Evolutionary conservation across 2,797 vertebrate genomes (phyloP).

Genomic region (Phrynocephalus vlangalii): DNA sequence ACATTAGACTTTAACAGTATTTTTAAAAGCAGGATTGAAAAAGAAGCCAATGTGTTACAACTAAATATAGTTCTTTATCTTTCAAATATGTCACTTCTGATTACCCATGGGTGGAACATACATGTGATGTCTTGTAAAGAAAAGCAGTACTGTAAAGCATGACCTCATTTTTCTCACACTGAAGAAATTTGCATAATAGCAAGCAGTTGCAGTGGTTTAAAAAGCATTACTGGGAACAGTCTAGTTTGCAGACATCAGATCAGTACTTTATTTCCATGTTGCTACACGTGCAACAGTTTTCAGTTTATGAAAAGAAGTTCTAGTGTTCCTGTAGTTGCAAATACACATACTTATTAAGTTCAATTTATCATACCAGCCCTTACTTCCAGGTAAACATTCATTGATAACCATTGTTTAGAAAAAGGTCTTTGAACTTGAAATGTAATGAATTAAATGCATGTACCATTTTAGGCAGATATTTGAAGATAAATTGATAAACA

Average conservation of each 20-base stretch:
- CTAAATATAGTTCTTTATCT: background rate
- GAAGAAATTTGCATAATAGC: background rate
- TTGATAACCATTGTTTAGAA: background rate
- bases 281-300: slow-evolving; percentile 10
- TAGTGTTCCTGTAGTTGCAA: background rate
- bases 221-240: slow-evolving; percentile 26
- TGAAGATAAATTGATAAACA: background rate
- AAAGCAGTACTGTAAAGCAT: background rate
- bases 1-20: background rate
- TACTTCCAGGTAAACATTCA: background rate
- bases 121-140: background rate
- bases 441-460: too few species aligned
- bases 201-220: background rate
- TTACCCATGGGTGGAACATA: background rate
- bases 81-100: background rate
- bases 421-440: background rate
- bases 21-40: background rate
- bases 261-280: background rate
- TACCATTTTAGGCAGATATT: background rate
- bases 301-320: background rate
- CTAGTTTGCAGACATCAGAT: background rate
- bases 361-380: too few species aligned
- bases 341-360: too few species aligned
- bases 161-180: background rate
- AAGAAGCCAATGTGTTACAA: background rate